phyloP scores from a whole-genome alignment of 2,113 vertebrate genomes.

The Labeo rohita region DNA sequence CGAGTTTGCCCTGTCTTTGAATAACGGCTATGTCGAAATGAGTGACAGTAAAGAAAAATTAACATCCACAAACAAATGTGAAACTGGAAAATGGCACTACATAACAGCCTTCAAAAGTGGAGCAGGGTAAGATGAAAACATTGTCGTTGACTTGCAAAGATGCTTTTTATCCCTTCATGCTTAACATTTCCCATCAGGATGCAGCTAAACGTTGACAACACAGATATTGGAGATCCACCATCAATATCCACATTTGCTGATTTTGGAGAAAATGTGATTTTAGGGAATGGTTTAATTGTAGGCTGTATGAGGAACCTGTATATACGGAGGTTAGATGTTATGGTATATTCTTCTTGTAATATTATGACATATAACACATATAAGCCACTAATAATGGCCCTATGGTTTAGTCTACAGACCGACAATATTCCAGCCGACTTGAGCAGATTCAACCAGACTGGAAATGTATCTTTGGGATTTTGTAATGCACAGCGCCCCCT shows the following conservation, averaged over 20 bases:
- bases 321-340: conserved; percentile 74
- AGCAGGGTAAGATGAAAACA: conserved; percentile 70
- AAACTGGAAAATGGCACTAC: conserved; percentile 83
- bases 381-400: neutral
- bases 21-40: conserved; percentile 74
- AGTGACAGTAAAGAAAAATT: conserved; percentile 66
- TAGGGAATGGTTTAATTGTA: conserved; percentile 76
- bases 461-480: conserved; percentile 68
- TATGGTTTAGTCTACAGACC: conserved; percentile 53
- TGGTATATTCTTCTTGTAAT: neutral
- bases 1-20: conserved; percentile 76
- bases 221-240: conserved; percentile 28
- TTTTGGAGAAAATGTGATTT: conserved; percentile 54
- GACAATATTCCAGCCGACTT: conserved; percentile 76
- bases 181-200: conserved; percentile 55
- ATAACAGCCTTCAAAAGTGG: conserved; percentile 73
- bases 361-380: neutral
- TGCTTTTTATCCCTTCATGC: conserved; percentile 28
- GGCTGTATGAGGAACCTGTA: conserved; percentile 86
- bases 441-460: conserved; percentile 62
- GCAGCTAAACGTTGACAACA: conserved; percentile 65
- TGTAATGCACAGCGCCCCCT: conserved; percentile 68
- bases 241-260: neutral
- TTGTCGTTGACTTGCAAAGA: neutral
- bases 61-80: conserved; percentile 73